Evolutionary conservation across 2,797 vertebrate species (phyloP).

Genomic region (Paguma larvata): DNA sequence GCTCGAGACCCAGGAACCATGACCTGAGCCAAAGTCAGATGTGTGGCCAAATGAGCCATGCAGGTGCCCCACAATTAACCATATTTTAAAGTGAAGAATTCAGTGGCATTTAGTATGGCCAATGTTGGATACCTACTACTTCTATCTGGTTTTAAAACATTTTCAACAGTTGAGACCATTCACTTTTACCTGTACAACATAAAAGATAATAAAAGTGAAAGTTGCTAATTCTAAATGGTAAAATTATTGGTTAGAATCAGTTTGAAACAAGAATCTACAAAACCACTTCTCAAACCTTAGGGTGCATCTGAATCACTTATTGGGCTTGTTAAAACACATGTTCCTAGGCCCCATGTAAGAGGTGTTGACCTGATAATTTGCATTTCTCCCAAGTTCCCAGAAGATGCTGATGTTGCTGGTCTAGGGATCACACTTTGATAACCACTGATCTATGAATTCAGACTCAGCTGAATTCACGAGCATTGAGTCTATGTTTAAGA

Average conservation of each 20-base stretch:
- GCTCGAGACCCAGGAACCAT: too few relatives aligned
- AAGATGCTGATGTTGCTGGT: neutral
- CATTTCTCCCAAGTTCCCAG: neutral
- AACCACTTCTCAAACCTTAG: neutral
- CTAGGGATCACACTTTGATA: neutral
- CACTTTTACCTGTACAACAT: neutral
- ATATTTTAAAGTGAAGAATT: neutral
- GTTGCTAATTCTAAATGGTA: neutral
- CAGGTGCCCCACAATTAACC: neutral
- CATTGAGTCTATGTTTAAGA: neutral
- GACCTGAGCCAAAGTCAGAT: too few relatives aligned
- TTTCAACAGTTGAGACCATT: neutral
- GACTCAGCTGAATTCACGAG: slow-evolving; percentile 19
- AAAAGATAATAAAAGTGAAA: slow-evolving; percentile 28
- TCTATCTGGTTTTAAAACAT: neutral
- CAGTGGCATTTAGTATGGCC: neutral
- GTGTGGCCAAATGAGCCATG: too few relatives aligned
- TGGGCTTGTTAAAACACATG: neutral
- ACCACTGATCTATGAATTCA: slow-evolving; percentile 1
- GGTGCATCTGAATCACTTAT: neutral
- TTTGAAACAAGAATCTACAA: neutral
- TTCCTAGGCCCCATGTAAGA: neutral
- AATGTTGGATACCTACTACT: neutral
- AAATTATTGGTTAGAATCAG: neutral
- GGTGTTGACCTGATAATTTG: neutral